phyloP scores from a whole-genome alignment of 2,797 vertebrate species.

The Thalassophryne amazonica region DNA sequence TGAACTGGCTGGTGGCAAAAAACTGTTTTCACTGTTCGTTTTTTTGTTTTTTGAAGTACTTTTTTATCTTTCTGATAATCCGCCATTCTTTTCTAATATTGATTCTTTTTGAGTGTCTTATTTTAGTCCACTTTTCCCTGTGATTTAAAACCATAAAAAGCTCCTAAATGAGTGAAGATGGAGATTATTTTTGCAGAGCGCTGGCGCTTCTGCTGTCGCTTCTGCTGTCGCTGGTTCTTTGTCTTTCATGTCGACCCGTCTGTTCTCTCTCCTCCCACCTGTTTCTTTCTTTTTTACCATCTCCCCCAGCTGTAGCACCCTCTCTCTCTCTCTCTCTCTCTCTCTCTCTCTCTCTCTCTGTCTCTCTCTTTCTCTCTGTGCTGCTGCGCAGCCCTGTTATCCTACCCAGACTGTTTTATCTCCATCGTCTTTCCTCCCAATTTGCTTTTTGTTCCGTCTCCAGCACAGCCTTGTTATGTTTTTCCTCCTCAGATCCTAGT shows the following conservation, averaged over 20 bases:
- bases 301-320: conserved; percentile 58
- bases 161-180: conserved; percentile 6
- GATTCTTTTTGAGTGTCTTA: too few relatives aligned
- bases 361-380: conserved; percentile 56
- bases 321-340: conserved; percentile 58
- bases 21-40: background rate
- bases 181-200: conserved; percentile 34
- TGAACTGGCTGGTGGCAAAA: conserved; percentile 7
- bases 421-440: conserved; percentile 67
- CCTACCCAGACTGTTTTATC: conserved; percentile 68
- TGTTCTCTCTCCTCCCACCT: conserved; percentile 67
- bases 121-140: too few relatives aligned
- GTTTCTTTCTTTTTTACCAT: conserved; percentile 59
- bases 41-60: too few relatives aligned
- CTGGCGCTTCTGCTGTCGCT: conserved; percentile 14
- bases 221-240: conserved; percentile 45
- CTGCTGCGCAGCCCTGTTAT: conserved; percentile 64
- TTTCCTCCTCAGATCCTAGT: conserved; percentile 69
- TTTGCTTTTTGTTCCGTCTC: conserved; percentile 70
- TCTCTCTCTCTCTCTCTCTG: conserved; percentile 68
- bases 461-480: conserved; percentile 68
- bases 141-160: conserved; percentile 3
- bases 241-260: conserved; percentile 47
- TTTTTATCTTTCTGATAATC: too few relatives aligned
- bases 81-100: too few relatives aligned